A percentile compares a stretch with the other conserved stretches of the same genome.
Evolutionary conservation across 92 coral and sea anemone genomes (phyloP).

Genomic region (Palythoa caribaeorum): DNA sequence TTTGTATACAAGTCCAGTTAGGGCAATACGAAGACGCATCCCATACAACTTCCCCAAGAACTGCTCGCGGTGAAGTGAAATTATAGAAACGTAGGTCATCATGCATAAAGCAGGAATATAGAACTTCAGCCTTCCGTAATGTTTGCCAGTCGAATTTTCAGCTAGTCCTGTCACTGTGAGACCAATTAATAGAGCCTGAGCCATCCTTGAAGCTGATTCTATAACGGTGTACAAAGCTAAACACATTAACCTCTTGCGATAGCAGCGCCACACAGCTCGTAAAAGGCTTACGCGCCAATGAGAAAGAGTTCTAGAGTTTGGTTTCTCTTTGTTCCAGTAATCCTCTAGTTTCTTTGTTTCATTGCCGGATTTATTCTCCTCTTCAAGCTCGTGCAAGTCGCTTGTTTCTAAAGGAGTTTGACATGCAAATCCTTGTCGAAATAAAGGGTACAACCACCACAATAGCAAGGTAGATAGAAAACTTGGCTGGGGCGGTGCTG

Average conservation of each 20-base stretch:
- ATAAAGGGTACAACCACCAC: conserved; percentile 36
- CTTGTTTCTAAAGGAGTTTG: conserved; percentile 16
- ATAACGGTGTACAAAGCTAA: conserved; percentile 38
- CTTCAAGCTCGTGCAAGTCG: conserved; percentile 17
- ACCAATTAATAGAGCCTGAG: conserved; percentile 38
- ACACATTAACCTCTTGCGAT: conserved; percentile 17
- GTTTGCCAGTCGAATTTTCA: not conserved
- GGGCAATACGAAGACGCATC: conserved; percentile 33
- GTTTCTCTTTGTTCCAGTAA: conserved; percentile 19
- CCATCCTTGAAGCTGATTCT: conserved; percentile 30
- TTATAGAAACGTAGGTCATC: conserved; percentile 25
- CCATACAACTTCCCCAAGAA: conserved; percentile 42
- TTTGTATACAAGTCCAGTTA: conserved; percentile 34
- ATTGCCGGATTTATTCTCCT: conserved; percentile 6
- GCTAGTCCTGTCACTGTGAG: conserved; percentile 37
- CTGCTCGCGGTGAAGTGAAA: conserved; percentile 39
- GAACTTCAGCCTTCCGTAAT: conserved; percentile 30
- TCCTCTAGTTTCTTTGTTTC: conserved; percentile 23
- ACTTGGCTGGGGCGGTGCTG: conserved; percentile 25
- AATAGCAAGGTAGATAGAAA: conserved; percentile 20
- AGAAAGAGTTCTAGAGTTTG: not conserved
- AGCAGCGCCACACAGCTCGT: conserved; percentile 43
- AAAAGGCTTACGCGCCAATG: not conserved
- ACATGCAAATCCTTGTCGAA: conserved; percentile 23
- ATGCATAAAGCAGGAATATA: conserved; percentile 33